Base-by-base conservation (phyloP, 1,140 invertebrate species). In the Conus betulinus region DNA sequence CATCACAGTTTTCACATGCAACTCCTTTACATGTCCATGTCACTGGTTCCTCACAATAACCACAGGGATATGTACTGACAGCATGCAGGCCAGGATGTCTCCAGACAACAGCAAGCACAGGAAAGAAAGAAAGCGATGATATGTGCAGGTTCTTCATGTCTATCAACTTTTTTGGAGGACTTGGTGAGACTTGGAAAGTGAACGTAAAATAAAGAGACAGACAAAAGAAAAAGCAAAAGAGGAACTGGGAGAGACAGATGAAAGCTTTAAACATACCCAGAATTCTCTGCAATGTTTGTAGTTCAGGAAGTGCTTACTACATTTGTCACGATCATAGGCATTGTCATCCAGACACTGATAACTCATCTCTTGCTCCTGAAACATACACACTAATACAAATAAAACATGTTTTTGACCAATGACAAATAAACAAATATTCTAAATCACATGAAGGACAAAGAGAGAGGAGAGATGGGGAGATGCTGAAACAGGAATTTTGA, bases 271-370 rank as follows among this genome's bases (percentile, higher is more conserved):
- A 79, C 92, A 88, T 91, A 93, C 93, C 93, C 93, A 93, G 89
- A 93, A 93, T 67, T 92, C 90, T 52, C 88, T 86, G 79, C 93
- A 93, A 76, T 92, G 90, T 81, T 87, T 89, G 89, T 92, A 93
- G 87, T 93, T 93, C 76, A 91, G 88, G 87, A 93, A 93, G 63
- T 89, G 84, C 17, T 82, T 81, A 11, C 55, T n/a, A 87, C 93
- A 93, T 57, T 91, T 87, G 17, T 88, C 81, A 71, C 88, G 87
- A 76, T 92, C 91, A 87, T 92, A 92, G 20, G 84, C 90, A 89
- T 91, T 89, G n/a, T 93, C 88, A 85, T 90, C 78, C 15, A 93
- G 88, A 85, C 93, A 93, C 63, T 91, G 81, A 57, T 89, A 87
- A 5, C 90, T 91, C 87, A 90, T 88, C 67, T 92, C 85, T 79